These are phyloP conservation scores for Macrobrachium nipponense DNA, from an alignment of 1,140 invertebrate species.

Conservation along the genomic window DNA sequence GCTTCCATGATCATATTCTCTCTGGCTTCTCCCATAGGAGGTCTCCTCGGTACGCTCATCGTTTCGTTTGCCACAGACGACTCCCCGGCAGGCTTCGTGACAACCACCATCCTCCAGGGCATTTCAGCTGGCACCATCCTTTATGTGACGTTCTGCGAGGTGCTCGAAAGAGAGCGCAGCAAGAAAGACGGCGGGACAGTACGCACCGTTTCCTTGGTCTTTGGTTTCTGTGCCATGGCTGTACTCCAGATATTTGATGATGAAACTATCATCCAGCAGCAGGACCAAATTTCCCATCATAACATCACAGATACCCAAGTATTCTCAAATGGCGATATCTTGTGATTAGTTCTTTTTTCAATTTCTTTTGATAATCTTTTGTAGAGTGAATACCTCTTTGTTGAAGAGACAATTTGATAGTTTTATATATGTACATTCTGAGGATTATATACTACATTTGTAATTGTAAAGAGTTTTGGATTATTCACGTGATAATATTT, in stretches of 20 bases:
- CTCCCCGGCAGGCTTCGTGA: conserved; percentile 34
- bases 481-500: no score
- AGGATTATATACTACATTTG: no score
- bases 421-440: no score
- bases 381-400: no score
- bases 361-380: no score
- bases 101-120: conserved; percentile 78
- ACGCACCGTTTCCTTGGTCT: conserved; percentile 78
- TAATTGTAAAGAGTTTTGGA: no score
- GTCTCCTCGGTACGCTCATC: conserved; percentile 37
- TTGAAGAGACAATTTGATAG: no score
- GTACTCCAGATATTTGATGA: conserved; percentile 12
- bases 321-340: background rate
- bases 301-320: background rate
- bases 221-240: conserved; percentile 81
- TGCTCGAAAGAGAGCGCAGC: conserved; percentile 80
- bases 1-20: conserved; percentile 60
- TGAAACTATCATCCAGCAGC: background rate
- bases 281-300: background rate
- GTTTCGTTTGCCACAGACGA: conserved; percentile 16
- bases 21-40: conserved; percentile 57
- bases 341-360: no score
- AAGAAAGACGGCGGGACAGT: conserved; percentile 76
- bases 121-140: conserved; percentile 88
- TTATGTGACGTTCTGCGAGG: conserved; percentile 93